Conservation (phyloP, 2,113 vertebrate species). For the Callorhinus ursinus region DNA sequence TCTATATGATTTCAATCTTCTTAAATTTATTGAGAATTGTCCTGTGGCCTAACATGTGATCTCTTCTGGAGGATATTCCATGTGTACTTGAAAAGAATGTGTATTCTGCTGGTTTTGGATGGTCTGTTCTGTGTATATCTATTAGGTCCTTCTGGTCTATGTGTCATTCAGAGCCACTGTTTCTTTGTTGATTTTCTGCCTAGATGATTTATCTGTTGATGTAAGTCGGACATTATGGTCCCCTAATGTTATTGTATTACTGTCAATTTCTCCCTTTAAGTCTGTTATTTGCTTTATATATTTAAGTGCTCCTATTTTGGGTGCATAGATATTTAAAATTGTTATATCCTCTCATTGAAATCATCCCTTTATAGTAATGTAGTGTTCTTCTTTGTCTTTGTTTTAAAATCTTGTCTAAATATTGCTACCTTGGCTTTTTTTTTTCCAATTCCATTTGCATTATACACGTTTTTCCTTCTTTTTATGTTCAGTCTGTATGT, state of each 20-base stretch:
- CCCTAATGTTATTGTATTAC: not conserved
- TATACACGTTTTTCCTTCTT: not conserved
- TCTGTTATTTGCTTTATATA: not conserved
- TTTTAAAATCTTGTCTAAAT: not conserved
- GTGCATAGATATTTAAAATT: not conserved
- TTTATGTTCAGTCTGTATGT: not conserved
- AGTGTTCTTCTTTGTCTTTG: not conserved
- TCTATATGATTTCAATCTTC: not conserved
- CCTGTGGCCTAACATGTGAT: not conserved
- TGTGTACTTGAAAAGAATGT: not conserved
- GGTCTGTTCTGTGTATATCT: not conserved
- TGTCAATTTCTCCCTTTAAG: not conserved
- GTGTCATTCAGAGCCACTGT: not conserved
- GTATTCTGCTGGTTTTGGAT: not conserved
- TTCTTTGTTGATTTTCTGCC: not conserved
- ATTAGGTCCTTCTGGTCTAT: not conserved
- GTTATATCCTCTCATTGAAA: not conserved
- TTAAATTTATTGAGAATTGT: not conserved
- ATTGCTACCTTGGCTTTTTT: not conserved
- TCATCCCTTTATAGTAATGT: not conserved
- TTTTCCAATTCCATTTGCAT: not conserved
- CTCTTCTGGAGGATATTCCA: not conserved
- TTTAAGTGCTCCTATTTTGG: not conserved
- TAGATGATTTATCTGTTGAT: not conserved
- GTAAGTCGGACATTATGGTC: not conserved